phyloP scores from a whole-genome alignment of 2,797 vertebrate species.

The Smutsia gigantea region DNA sequence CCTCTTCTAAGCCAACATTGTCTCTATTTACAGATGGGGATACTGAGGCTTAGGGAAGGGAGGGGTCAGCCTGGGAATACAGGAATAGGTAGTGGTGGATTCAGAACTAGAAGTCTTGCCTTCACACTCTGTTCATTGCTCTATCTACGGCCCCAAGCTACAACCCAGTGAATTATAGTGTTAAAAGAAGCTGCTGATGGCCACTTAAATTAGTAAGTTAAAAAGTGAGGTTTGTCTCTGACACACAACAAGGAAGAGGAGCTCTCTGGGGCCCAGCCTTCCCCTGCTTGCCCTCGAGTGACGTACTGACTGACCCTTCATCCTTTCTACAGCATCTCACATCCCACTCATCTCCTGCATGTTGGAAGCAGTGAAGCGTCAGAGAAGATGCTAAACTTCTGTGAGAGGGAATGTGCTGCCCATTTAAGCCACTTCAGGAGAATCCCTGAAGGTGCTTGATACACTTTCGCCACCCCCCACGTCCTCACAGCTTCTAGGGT shows the following conservation, averaged over 20 bases:
- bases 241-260: neutral
- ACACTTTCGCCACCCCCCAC: neutral
- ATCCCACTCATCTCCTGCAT: slow-evolving; percentile 38
- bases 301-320: neutral
- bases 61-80: neutral
- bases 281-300: neutral
- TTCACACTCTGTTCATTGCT: neutral
- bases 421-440: slow-evolving; percentile 67
- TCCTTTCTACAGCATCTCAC: neutral
- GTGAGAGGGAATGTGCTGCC: slow-evolving; percentile 75
- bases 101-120: neutral
- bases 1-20: slow-evolving; percentile 5
- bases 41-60: neutral
- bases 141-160: neutral
- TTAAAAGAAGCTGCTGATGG: slow-evolving; percentile 16
- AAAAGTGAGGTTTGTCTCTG: slow-evolving; percentile 2
- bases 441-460: slow-evolving; percentile 58
- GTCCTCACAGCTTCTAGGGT: neutral
- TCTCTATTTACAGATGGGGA: neutral
- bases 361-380: slow-evolving; percentile 81
- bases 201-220: neutral
- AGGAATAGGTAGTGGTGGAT: neutral
- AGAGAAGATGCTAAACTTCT: slow-evolving; percentile 77
- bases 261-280: neutral
- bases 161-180: neutral